Evolutionary conservation across 2,113 vertebrate genomes (phyloP).

Genomic region (Turdus rufiventris): DNA sequence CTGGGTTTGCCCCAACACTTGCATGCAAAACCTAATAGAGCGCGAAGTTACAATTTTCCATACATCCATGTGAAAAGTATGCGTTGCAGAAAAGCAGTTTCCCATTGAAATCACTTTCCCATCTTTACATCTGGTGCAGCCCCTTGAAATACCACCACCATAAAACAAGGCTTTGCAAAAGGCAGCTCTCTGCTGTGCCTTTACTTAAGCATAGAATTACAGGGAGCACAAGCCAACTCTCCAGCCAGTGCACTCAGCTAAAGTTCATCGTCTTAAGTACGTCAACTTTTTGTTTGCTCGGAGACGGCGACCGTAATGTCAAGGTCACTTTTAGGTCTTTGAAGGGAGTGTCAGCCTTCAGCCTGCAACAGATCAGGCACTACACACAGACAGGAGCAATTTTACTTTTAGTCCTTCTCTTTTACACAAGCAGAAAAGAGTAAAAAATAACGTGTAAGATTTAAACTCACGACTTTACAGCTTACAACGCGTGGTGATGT

Average conservation of each 20-base stretch:
- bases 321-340: slow-evolving; percentile 25
- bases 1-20: slow-evolving; percentile 41
- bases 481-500: neutral
- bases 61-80: slow-evolving; percentile 21
- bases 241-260: neutral
- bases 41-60: slow-evolving; percentile 41
- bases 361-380: neutral
- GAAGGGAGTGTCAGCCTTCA: neutral
- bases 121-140: neutral
- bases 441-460: accelerated
- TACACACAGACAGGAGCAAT: neutral
- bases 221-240: neutral
- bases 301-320: neutral
- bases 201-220: neutral
- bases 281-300: neutral
- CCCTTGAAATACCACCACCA: neutral
- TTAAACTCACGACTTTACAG: neutral
- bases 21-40: slow-evolving; percentile 21
- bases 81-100: neutral
- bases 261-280: neutral
- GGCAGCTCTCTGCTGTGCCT: neutral
- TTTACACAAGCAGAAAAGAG: neutral
- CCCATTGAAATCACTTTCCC: slow-evolving; percentile 14
- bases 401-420: neutral
- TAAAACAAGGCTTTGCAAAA: neutral